Conservation (phyloP, 2,888 invertebrate species). For the Molanna angustata region DNA sequence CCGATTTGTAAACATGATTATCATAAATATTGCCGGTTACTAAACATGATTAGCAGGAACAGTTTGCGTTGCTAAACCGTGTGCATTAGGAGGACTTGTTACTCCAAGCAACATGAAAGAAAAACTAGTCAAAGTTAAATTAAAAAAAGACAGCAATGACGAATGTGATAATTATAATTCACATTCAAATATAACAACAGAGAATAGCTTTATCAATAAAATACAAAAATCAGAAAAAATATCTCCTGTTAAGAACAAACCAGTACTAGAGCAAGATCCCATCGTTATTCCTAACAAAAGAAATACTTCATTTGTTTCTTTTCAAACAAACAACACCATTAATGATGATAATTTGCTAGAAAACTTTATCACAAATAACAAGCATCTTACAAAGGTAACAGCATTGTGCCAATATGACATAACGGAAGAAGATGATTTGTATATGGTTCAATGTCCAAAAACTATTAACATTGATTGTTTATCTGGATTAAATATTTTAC, state of each 20-base stretch:
- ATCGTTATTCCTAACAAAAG: not conserved
- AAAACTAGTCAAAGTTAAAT: no score
- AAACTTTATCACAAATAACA: not conserved
- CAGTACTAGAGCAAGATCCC: not conserved
- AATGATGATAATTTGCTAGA: not conserved
- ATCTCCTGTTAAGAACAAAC: not conserved
- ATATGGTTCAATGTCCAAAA: slow-evolving; percentile 26
- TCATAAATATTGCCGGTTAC: no score
- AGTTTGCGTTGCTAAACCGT: no score
- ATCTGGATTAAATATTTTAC: slow-evolving; percentile 16
- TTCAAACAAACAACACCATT: not conserved
- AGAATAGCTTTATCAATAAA: no score
- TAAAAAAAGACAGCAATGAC: no score
- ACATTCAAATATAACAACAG: no score
- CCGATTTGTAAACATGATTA: no score
- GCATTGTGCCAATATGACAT: not conserved
- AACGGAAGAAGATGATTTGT: slow-evolving; percentile 25
- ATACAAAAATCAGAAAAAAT: not conserved
- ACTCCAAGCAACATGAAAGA: no score
- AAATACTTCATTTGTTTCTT: no score
- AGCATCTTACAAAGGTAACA: not conserved
- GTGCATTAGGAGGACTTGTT: no score
- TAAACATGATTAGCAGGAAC: no score
- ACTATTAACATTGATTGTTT: slow-evolving; percentile 17
- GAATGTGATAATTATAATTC: no score